These are phyloP conservation scores for Phyllotreta cruciferae DNA, from an alignment of 2,888 invertebrate genomes.

Conservation along the genomic window DNA sequence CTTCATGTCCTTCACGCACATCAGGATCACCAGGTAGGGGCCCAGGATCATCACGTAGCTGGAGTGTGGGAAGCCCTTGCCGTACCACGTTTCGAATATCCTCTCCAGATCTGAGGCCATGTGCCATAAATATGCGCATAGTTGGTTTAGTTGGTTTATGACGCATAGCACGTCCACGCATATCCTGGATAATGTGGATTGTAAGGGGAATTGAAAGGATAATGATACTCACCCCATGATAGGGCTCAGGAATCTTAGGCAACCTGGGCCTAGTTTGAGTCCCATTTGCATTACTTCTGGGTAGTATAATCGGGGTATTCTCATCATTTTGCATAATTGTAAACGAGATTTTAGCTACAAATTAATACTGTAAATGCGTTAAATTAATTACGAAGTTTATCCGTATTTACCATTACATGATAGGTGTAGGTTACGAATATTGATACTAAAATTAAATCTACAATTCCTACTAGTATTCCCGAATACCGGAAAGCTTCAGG, in stretches of 20 bases:
- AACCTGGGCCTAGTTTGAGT: conserved; percentile 1
- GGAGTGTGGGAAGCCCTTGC: not conserved
- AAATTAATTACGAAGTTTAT: not conserved
- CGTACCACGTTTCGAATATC: conserved; percentile 1
- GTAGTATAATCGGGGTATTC: conserved; percentile 1
- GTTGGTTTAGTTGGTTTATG: not conserved
- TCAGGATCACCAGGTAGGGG: not conserved
- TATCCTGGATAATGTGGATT: no score
- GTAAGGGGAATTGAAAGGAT: no score
- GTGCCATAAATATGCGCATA: conserved; percentile 5
- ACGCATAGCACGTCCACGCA: not conserved
- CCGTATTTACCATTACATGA: conserved; percentile 73
- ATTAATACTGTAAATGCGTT: not conserved
- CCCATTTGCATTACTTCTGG: conserved; percentile 1
- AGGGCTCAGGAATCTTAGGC: not conserved
- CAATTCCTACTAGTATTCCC: conserved; percentile 77
- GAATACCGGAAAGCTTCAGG: conserved; percentile 86
- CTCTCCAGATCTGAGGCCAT: conserved; percentile 1
- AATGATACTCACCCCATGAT: conserved; percentile 9
- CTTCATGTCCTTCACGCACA: conserved; percentile 15
- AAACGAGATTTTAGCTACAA: not conserved
- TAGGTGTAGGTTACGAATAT: conserved; percentile 84
- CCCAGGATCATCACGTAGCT: not conserved
- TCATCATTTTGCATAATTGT: conserved; percentile 6
- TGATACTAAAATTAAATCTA: conserved; percentile 78